phyloP scores from a whole-genome alignment of 2,888 invertebrate species.

The Lycocerus yunnanus region DNA sequence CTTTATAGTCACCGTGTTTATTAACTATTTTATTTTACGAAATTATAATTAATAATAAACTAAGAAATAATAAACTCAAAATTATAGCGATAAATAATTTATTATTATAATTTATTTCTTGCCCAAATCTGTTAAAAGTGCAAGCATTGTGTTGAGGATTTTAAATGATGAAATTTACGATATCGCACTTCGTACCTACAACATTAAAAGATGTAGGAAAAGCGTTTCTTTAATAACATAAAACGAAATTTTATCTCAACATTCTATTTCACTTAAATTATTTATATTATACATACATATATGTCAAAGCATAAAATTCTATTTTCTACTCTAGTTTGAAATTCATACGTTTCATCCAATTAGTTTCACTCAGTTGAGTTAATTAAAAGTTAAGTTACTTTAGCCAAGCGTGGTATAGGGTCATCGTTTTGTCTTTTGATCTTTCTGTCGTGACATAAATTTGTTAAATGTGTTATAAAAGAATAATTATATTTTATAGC shows the following conservation, averaged over 20 bases:
- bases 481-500: background rate
- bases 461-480: background rate
- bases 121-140: background rate
- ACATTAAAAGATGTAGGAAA: no score
- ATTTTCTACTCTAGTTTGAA: background rate
- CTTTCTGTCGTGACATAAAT: background rate
- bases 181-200: no score
- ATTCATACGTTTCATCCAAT: conserved; percentile 3
- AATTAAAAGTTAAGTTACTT: conserved; percentile 3
- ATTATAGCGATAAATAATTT: no score
- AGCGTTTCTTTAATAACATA: no score
- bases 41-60: background rate
- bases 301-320: conserved; percentile 2
- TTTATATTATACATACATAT: background rate
- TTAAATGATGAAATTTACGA: no score
- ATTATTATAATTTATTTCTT: no score
- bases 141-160: background rate
- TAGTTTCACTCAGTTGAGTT: conserved; percentile 2
- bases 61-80: no score
- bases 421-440: conserved; percentile 2
- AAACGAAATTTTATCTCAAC: no score
- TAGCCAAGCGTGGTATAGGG: background rate
- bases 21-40: background rate
- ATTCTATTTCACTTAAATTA: background rate
- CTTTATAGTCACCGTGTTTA: background rate